Percentiles rank a stretch among this genome's conserved stretches.
phyloP scores from a whole-genome alignment of 2,888 invertebrate genomes.

The Zygogramma bicolorata region DNA sequence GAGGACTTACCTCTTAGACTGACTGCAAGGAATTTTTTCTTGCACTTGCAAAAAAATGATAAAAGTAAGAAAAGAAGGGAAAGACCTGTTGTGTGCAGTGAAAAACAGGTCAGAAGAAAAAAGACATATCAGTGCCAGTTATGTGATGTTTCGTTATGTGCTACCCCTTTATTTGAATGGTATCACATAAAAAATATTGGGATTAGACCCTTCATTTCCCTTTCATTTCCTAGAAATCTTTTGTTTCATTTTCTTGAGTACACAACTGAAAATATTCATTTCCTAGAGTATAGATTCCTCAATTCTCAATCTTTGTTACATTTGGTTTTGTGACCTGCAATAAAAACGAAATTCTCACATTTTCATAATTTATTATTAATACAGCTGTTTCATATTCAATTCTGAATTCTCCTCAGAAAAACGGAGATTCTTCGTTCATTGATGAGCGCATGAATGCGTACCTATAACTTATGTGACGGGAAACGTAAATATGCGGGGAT shows the following conservation, averaged over 20 bases:
- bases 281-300: not conserved
- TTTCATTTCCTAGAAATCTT: not conserved
- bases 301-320: not conserved
- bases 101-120: slow-evolving; percentile 11
- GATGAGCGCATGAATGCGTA: slow-evolving; percentile 9
- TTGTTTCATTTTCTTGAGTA: not conserved
- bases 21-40: not conserved
- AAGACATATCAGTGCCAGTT: slow-evolving; percentile 13
- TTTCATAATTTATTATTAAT: not conserved
- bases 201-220: not conserved
- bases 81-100: slow-evolving; percentile 3
- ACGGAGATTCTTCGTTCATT: not conserved
- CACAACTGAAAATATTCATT: not conserved
- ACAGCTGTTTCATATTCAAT: not conserved
- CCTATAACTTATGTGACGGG: slow-evolving; percentile 3
- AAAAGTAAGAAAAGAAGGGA: slow-evolving; percentile 3
- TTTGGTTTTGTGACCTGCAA: not conserved
- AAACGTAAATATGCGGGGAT: slow-evolving; percentile 12
- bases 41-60: not conserved
- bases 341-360: not conserved
- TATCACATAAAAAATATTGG: slow-evolving; percentile 14
- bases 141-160: slow-evolving; percentile 13
- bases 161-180: slow-evolving; percentile 4
- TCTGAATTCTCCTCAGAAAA: not conserved
- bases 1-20: slow-evolving; percentile 5